Evolutionary conservation across 2,113 vertebrate genomes (phyloP), one percentile per base, ranked within the genome.

Genomic region (Centrocercus urophasianus): DNA sequence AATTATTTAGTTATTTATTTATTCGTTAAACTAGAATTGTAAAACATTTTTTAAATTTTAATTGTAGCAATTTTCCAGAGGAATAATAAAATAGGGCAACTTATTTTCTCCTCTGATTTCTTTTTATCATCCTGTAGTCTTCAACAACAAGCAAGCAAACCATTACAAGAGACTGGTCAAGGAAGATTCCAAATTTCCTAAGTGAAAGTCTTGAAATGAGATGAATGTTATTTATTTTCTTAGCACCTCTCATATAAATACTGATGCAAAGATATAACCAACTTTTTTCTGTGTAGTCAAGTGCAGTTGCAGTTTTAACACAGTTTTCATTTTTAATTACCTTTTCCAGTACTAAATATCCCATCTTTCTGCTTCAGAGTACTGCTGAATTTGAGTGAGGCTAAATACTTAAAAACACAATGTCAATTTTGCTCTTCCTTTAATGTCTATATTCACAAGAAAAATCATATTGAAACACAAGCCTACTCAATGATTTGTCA

Each of bases 61-160:
- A 71, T 54, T 81, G 21, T 79, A 90, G 28, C 5, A 12, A 36
- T 96, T 97, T 93, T 92, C 50, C 79, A 60, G 6, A 40, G 19
- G 91, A 92, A 74, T 61, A 65, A 85, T 94, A 59, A 93, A 92
- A 69, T 48, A 63, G 45, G 32, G 47, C 36, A 78, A 18, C 7
- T 79, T 91, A 54, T 16, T 84, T 28, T 21, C 13, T 3, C 4
- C 5, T 70, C 45, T 85, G 34, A 89, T 82, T 93, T 95, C 38
- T 88, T 96, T 94, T 96, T 15, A 92, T 34, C 32, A 93, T 92
- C 28, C 22, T 90, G 30, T 54, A 89, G 21, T 92, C 88, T 91
- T 76, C 60, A 93, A 66, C 59, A 94, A 70, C 8, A 12, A 96
- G 34, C 16, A 64, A 36, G 83, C 95, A 97, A 93, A 83, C 16